Evolutionary conservation across 2,113 vertebrate species (phyloP).

Genomic region (Rhabdornis inornatus): DNA sequence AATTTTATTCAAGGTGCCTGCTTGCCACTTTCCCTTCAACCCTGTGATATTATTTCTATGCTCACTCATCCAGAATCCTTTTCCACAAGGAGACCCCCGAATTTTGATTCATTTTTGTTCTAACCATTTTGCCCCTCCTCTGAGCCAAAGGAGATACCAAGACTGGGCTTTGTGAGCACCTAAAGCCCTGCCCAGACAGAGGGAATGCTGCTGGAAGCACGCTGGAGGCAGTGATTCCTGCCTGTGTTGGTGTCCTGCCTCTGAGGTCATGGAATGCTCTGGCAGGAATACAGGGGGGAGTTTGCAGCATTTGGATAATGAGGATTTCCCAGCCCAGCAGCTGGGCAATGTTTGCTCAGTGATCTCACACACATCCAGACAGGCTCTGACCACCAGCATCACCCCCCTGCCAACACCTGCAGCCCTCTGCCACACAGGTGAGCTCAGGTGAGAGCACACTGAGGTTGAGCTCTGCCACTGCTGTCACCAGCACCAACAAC

Average conservation of each 20-base stretch:
- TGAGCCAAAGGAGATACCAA: accelerated
- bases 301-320: not conserved
- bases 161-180: not conserved
- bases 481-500: accelerated
- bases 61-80: not conserved
- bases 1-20: not conserved
- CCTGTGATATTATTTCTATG: not conserved
- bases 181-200: not conserved
- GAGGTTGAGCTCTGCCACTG: accelerated
- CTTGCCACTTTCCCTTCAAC: not conserved
- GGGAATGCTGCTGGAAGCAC: not conserved
- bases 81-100: not conserved
- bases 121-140: not conserved
- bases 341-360: not conserved
- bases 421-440: not conserved
- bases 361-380: not conserved
- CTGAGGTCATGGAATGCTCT: not conserved
- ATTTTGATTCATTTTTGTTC: not conserved
- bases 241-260: accelerated
- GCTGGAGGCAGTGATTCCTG: accelerated
- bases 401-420: not conserved
- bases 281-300: accelerated
- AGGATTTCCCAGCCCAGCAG: not conserved
- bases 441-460: accelerated
- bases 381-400: accelerated